Conservation (phyloP, 2,113 vertebrate genomes). For the Cathartes aura region DNA sequence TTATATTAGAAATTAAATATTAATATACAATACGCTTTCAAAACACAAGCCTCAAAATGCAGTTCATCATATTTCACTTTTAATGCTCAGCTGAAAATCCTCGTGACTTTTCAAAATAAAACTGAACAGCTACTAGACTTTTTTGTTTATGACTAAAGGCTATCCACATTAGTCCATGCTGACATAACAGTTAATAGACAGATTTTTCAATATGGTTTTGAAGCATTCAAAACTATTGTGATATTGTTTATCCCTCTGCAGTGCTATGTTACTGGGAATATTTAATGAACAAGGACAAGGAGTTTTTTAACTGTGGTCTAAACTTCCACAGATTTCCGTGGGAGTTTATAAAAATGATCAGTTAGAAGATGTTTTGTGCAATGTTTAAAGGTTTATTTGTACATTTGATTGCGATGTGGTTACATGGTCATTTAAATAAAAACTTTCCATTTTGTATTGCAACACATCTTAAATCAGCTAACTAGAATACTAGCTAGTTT, state of each 20-base stretch:
- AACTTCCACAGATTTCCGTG: background rate
- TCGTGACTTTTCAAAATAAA: background rate
- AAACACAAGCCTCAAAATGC: conserved; percentile 6
- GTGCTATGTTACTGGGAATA: background rate
- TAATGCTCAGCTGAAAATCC: background rate
- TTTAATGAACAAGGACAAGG: background rate
- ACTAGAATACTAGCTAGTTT: background rate
- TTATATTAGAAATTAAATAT: conserved; percentile 67
- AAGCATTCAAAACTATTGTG: background rate
- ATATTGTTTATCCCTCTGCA: background rate
- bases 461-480: background rate
- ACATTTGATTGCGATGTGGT: background rate
- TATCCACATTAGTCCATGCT: background rate
- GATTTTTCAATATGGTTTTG: background rate
- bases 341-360: background rate
- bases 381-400: background rate
- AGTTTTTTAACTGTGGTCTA: background rate
- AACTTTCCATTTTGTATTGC: background rate
- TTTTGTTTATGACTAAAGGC: background rate
- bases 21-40: conserved; percentile 15
- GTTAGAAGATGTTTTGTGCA: background rate
- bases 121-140: background rate
- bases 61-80: conserved; percentile 4
- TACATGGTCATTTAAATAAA: background rate
- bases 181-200: background rate